Conservation (phyloP, 2,888 invertebrate species). For the Sepioteuthis lessoniana region DNA sequence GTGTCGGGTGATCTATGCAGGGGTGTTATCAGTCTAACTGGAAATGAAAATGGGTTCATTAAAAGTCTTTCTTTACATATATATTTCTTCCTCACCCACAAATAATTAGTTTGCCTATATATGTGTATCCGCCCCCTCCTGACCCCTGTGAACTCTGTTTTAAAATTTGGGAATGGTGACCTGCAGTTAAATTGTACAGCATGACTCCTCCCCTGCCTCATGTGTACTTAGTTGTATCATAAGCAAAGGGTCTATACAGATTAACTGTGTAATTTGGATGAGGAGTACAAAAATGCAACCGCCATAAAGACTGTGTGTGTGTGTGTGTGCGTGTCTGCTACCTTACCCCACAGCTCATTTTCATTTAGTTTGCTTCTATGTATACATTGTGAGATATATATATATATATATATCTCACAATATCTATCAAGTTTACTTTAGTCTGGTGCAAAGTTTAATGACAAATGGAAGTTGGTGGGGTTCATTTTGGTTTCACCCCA, state of each 20-base stretch:
- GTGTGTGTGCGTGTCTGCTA: neutral
- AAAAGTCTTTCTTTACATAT: no score
- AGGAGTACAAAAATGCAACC: neutral
- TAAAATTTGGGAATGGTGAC: neutral
- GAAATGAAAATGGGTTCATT: no score
- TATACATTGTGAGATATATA: no score
- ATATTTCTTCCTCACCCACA: neutral
- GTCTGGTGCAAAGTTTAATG: no score
- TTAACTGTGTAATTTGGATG: neutral
- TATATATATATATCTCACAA: no score
- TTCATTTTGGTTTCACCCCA: no score
- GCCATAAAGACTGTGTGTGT: neutral
- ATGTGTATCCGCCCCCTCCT: neutral
- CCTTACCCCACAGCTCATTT: neutral
- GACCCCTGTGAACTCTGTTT: neutral
- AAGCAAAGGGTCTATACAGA: neutral
- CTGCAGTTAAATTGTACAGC: neutral
- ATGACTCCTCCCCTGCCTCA: neutral
- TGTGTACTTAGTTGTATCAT: neutral
- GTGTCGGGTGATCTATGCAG: no score
- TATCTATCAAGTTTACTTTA: no score
- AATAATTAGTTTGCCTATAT: neutral
- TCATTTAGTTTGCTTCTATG: no score
- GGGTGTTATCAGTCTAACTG: no score
- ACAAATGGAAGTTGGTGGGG: no score